These are phyloP conservation scores for Poecile montanus DNA, from an alignment of 2,797 vertebrate species.

Conservation along the genomic window DNA sequence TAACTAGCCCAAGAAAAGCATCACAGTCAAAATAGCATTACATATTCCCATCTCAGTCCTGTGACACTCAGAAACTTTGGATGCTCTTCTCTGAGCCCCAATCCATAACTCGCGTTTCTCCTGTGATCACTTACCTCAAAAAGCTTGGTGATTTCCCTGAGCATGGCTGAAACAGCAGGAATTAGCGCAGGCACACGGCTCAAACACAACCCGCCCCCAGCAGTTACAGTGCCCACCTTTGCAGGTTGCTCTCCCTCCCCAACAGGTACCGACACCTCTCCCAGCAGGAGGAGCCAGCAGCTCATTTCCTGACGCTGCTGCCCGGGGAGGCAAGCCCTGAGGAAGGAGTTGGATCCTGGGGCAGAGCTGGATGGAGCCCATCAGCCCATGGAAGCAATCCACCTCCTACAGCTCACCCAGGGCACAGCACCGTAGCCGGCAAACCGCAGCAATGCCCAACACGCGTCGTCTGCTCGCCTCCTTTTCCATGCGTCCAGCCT, in stretches of 20 bases:
- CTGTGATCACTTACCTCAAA: constrained; percentile 44
- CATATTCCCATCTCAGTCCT: neutral
- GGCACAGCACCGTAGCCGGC: accelerated
- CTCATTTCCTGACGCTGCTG: neutral
- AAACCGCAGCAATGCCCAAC: accelerated
- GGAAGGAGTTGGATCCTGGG: accelerated
- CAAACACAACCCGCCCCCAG: neutral
- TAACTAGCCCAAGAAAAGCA: neutral
- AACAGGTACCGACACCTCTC: accelerated
- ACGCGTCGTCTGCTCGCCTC: neutral
- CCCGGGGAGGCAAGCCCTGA: neutral
- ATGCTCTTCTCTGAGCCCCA: neutral
- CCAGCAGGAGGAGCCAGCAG: neutral
- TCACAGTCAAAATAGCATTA: neutral
- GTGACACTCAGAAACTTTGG: neutral
- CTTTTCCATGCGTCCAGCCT: accelerated
- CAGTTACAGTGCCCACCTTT: accelerated
- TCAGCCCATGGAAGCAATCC: neutral
- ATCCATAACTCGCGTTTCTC: accelerated
- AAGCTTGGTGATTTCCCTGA: constrained; percentile 1
- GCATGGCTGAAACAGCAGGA: neutral
- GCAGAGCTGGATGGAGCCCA: neutral
- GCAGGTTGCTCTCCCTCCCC: neutral
- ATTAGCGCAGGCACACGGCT: neutral
- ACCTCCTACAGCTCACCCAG: accelerated